Evolutionary conservation across 2,113 vertebrate genomes (phyloP), one percentile per base, ranked within the genome.

Genomic region (Podarcis muralis): DNA sequence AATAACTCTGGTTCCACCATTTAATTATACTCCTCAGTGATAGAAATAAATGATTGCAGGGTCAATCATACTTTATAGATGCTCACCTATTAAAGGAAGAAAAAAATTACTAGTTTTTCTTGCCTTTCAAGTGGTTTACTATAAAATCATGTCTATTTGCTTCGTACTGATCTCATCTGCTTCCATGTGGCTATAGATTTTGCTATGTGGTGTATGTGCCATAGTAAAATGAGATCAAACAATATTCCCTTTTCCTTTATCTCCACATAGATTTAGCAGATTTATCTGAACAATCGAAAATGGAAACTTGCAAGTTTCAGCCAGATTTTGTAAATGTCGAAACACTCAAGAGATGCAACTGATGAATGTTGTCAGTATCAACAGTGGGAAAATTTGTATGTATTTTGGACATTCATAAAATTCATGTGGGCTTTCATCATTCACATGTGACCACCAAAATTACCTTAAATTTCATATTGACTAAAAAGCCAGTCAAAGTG

Each of bases 11-110:
- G 2, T 37, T 23, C 66, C 27, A 59, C 18, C 2, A 13, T 84
- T 77, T 78, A 77, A 78, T 66, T 65, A 43, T 68, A 43, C 69
- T 48, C 40, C 15, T 32, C 23, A 37, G 22, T 81, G 20, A 13
- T 48, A 80, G n/a, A 37, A 57, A 25, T 71, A 59, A 81, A 87
- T 68, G 6, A 79, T 79, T 79, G 53, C 6, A 57, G 62, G 27
- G 23, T 62, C 68, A 87, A 30, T 59, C 78, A 87, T 62, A 72
- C 32, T 81, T 87, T 80, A 71, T 80, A 69, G 43, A 80, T 83
- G 88, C 89, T 93, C 90, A 91, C 93, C 91, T 93, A 81, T 83
- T 81, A 89, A 87, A 93, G 89, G 93, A 80, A 94, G 79, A 0
- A 74, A 88, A 30, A 48, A 87, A 86, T 85, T 90, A 94, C 92